These are phyloP conservation scores for Hylia prasina DNA, from an alignment of 2,113 vertebrate species.

Conservation along the genomic window DNA sequence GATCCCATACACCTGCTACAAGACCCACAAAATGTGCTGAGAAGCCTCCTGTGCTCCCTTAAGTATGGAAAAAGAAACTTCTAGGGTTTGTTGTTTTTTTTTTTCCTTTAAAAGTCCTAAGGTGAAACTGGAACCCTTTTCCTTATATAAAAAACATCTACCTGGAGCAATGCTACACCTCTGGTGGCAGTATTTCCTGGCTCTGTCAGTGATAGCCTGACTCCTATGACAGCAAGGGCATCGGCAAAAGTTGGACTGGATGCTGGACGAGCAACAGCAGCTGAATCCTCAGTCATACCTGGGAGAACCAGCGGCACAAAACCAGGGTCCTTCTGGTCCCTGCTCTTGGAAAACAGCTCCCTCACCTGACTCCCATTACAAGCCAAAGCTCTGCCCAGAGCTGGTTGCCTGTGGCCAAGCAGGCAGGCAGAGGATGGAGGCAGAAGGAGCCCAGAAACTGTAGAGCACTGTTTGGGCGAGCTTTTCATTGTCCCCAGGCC, in stretches of 20 bases:
- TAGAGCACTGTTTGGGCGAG: background rate
- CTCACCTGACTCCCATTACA: background rate
- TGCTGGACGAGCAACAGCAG: background rate
- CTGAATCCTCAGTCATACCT: background rate
- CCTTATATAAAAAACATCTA: too few species aligned
- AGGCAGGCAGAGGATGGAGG: background rate
- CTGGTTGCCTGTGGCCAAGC: fast-evolving
- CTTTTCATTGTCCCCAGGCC: background rate
- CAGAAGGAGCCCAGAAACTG: background rate
- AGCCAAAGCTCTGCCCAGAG: background rate
- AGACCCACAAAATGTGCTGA: too few species aligned
- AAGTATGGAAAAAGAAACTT: too few species aligned
- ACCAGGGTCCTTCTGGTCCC: background rate
- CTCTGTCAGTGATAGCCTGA: background rate
- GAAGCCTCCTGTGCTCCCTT: too few species aligned
- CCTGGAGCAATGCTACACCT: background rate
- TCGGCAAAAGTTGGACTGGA: background rate
- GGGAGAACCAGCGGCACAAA: background rate
- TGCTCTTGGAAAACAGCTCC: background rate
- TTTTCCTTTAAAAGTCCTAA: too few species aligned
- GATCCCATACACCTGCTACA: too few species aligned
- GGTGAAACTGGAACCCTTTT: too few species aligned
- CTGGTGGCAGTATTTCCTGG: background rate
- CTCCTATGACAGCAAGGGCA: background rate
- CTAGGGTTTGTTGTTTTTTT: too few species aligned